These are phyloP conservation scores for Zaprionus taronus DNA, from an alignment of 1,140 invertebrate genomes.

Conservation along the genomic window DNA sequence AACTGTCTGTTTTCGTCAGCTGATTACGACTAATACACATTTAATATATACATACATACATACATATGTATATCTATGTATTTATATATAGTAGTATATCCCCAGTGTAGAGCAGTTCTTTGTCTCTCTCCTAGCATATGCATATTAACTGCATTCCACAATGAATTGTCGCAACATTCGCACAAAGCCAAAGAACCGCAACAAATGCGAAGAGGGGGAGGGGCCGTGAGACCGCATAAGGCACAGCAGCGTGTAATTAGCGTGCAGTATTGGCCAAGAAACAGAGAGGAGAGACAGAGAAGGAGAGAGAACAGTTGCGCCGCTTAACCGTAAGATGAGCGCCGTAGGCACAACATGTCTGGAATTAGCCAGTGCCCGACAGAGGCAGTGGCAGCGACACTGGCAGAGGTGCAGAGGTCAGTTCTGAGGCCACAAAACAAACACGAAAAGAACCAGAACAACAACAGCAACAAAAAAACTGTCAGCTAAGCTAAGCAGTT, in stretches of 20 bases:
- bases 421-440: constrained; percentile 61
- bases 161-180: constrained; percentile 29
- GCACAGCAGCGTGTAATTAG: constrained; percentile 80
- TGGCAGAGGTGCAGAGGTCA: constrained; percentile 58
- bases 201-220: constrained; percentile 14
- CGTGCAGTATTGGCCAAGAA: constrained; percentile 62
- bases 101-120: not conserved
- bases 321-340: constrained; percentile 48
- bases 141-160: constrained; percentile 79
- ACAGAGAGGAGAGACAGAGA: not conserved
- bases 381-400: constrained; percentile 3
- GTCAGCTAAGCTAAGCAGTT: constrained; percentile 54
- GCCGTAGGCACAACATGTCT: constrained; percentile 34
- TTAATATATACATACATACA: not conserved
- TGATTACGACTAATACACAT: not conserved
- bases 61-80: too few species aligned
- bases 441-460: constrained; percentile 19
- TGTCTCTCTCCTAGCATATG: constrained; percentile 29
- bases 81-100: not conserved
- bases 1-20: not conserved
- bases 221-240: constrained; percentile 62
- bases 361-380: constrained; percentile 57
- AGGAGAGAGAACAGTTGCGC: constrained; percentile 30
- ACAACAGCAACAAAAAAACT: constrained; percentile 33
- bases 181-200: constrained; percentile 62